phyloP scores from a whole-genome alignment of 2,797 vertebrate species.

The Alfaro cultratus region DNA sequence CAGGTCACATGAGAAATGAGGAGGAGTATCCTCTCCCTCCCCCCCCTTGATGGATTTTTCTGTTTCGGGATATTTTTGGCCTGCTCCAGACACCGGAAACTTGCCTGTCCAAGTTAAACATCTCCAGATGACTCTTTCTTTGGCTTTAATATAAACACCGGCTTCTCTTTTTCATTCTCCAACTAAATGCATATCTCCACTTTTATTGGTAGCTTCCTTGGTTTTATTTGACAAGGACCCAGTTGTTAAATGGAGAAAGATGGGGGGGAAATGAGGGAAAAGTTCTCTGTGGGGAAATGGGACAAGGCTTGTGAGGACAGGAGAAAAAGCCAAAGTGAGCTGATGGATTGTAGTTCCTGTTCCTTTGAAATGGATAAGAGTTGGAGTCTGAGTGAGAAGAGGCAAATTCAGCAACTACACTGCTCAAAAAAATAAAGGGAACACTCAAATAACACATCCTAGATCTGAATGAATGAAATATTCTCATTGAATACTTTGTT shows the following conservation, averaged over 20 bases:
- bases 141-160: slow-evolving; percentile 66
- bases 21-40: slow-evolving; percentile 53
- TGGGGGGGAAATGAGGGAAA: slow-evolving; percentile 7
- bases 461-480: no score
- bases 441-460: no score
- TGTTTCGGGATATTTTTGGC: slow-evolving; percentile 77
- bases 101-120: slow-evolving; percentile 83
- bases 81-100: slow-evolving; percentile 80
- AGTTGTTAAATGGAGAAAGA: slow-evolving; percentile 67
- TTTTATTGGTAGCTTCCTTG: slow-evolving; percentile 78
- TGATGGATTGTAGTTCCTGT: slow-evolving; percentile 59
- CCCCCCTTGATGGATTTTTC: slow-evolving; percentile 59
- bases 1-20: slow-evolving; percentile 64
- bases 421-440: no score
- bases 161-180: slow-evolving; percentile 47
- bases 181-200: slow-evolving; percentile 66
- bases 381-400: slow-evolving; percentile 23
- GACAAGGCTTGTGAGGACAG: slow-evolving; percentile 31
- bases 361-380: slow-evolving; percentile 56
- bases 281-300: slow-evolving; percentile 7
- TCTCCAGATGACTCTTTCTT: slow-evolving; percentile 81
- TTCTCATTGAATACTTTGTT: no score
- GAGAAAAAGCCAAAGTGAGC: slow-evolving; percentile 27
- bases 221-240: slow-evolving; percentile 72
- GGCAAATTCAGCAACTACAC: slow-evolving; percentile 22